Evolutionary conservation across 2,113 vertebrate species (phyloP).

Genomic region (Upupa epops): DNA sequence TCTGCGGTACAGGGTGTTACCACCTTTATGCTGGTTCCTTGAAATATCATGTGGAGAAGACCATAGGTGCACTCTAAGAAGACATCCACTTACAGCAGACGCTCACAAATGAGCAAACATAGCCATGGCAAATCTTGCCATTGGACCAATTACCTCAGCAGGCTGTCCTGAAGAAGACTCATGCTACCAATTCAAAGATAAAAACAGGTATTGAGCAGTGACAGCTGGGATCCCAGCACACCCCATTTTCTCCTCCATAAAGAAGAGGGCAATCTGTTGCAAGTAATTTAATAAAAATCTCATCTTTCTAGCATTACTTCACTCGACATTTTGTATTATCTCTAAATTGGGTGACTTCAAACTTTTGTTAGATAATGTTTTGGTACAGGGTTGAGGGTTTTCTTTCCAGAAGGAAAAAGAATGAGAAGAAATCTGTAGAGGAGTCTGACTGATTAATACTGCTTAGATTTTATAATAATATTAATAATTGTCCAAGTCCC

Average conservation of each 20-base stretch:
- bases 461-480: slow-evolving; percentile 22
- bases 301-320: background rate
- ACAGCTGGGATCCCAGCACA: background rate
- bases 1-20: background rate
- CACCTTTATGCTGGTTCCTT: background rate
- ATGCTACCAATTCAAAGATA: background rate
- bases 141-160: background rate
- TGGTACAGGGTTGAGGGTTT: background rate
- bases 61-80: background rate
- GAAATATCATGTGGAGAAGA: background rate
- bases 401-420: background rate
- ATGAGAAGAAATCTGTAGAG: background rate
- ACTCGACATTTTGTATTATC: background rate
- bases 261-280: background rate
- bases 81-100: background rate
- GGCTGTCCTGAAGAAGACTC: background rate
- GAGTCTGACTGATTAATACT: slow-evolving; percentile 45
- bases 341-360: background rate
- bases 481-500: slow-evolving; percentile 10
- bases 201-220: background rate
- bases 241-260: background rate
- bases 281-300: background rate
- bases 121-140: background rate
- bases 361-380: background rate
- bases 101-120: background rate